These are phyloP conservation scores for Orchestes rusci DNA, from an alignment of 2,888 invertebrate species.

Conservation along the genomic window DNA sequence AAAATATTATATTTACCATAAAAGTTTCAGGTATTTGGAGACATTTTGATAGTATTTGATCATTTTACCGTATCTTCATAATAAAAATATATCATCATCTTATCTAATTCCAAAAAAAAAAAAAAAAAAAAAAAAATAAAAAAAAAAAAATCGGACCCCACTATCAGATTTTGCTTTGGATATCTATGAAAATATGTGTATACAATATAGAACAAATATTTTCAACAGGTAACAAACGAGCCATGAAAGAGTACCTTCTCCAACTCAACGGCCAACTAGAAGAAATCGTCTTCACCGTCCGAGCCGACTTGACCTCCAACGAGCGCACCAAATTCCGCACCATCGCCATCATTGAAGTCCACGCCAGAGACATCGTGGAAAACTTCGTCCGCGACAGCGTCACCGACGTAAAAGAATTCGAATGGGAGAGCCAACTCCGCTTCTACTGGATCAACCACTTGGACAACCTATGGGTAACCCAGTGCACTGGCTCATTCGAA, in stretches of 20 bases:
- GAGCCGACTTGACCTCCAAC: constrained; percentile 66
- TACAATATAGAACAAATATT: no score
- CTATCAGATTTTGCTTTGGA: no score
- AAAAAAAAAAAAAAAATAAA: no score
- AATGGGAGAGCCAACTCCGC: constrained; percentile 89
- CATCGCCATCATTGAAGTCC: constrained; percentile 85
- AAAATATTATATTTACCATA: no score
- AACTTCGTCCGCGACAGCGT: constrained; percentile 72
- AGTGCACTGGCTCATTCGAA: constrained; percentile 81
- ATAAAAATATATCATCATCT: no score
- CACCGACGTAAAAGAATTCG: constrained; percentile 76
- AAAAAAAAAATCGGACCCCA: no score
- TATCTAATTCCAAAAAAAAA: no score
- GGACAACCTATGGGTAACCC: constrained; percentile 74
- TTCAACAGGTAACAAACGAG: constrained; percentile 75
- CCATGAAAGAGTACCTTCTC: constrained; percentile 84
- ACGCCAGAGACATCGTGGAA: constrained; percentile 85
- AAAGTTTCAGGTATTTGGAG: no score
- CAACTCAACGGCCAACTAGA: constrained; percentile 76
- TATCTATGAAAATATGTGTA: no score
- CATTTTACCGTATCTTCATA: no score
- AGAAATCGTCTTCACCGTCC: constrained; percentile 70
- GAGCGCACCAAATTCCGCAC: constrained; percentile 84
- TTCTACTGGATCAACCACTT: constrained; percentile 84
- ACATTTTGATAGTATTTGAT: no score